These are phyloP conservation scores for Electrophaes corylata DNA, from an alignment of 2,888 invertebrate species.

Conservation along the genomic window DNA sequence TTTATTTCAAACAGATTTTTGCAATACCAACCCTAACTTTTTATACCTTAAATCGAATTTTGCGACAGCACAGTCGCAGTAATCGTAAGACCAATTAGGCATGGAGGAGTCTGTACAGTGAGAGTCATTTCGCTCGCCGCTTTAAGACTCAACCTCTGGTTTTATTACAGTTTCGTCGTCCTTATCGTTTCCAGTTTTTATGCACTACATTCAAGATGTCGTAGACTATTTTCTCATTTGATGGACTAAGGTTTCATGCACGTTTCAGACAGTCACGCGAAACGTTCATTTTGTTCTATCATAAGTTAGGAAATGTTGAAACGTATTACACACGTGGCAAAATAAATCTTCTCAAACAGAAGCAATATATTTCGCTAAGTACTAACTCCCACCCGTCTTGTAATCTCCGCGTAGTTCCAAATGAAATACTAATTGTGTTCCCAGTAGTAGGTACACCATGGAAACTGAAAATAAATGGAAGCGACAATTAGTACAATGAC, in stretches of 20 bases:
- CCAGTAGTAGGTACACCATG: slow-evolving; percentile 41
- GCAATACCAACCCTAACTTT: slow-evolving; percentile 51
- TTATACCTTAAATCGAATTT: slow-evolving; percentile 51
- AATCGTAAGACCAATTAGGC: slow-evolving; percentile 63
- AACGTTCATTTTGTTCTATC: slow-evolving; percentile 43
- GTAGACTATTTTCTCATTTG: slow-evolving; percentile 24
- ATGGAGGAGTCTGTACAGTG: slow-evolving; percentile 52
- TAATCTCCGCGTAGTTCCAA: slow-evolving; percentile 53
- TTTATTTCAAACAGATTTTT: slow-evolving; percentile 49
- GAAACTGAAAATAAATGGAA: slow-evolving; percentile 14
- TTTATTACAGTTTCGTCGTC: slow-evolving; percentile 52
- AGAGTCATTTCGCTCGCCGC: slow-evolving; percentile 53
- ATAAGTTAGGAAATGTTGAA: slow-evolving; percentile 37
- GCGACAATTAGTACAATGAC: slow-evolving; percentile 1
- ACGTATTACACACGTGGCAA: slow-evolving; percentile 37
- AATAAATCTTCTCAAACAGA: slow-evolving; percentile 48
- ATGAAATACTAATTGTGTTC: slow-evolving; percentile 62
- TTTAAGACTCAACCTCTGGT: slow-evolving; percentile 56
- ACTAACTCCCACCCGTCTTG: slow-evolving; percentile 50
- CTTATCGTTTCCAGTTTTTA: slow-evolving; percentile 43
- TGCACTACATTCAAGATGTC: slow-evolving; percentile 29
- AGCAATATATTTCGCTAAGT: slow-evolving; percentile 51
- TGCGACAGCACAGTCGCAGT: slow-evolving; percentile 43
- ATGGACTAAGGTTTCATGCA: slow-evolving; percentile 9
- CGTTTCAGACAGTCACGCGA: slow-evolving; percentile 41